Evolutionary conservation across 2,113 vertebrate genomes (phyloP), one percentile per base, ranked within the genome.

Genomic region (Pygathrix nemaeus): DNA sequence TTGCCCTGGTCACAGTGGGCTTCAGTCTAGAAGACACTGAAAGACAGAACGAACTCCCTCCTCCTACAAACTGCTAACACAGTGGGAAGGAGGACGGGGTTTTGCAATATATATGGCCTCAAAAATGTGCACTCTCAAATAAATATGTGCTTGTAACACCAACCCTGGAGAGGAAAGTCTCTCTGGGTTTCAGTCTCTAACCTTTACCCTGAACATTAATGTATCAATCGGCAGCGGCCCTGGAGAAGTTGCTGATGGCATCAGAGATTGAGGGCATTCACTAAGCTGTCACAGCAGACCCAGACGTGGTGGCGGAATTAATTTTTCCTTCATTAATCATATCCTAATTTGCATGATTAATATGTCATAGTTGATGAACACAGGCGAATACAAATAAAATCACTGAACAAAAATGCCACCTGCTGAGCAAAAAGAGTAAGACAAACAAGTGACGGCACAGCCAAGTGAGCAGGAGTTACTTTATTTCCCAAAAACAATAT

Each of bases 281-380:
- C 97, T 92, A 90, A 96, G 98, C 97, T 95, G 97, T 97, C 94
- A 73, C 81, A 40, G 88, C 20, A 45, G 98, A 96, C 91, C 96
- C 86, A 96, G 98, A 88, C 86, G 76, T 95, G 72, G 98, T 93
- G 81, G 93, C 27, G 17, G 98, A 97, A 98, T 98, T 97, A 97
- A 98, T 97, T 97, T 98, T 97, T 97, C 97, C 97, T 96, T 98
- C 98, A 93, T 98, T 98, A 98, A 98, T 93, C 86, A 98, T 94
- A 97, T 82, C 96, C 98, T 98, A 83, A 98, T 98, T 98, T 98
- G 98, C 98, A 98, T 98, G 97, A 98, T 98, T 98, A 98, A 98
- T 98, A 97, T 98, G 98, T 98, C 98, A 98, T 75, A 90, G 97
- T 96, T 92, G 57, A 98, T 97, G 97, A 98, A 98, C 97, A 88